A percentile compares a stretch with the other conserved stretches of the same genome.
These are phyloP conservation scores for Antennarius striatus DNA, from an alignment of 2,113 vertebrate species.

Conservation along the genomic window DNA sequence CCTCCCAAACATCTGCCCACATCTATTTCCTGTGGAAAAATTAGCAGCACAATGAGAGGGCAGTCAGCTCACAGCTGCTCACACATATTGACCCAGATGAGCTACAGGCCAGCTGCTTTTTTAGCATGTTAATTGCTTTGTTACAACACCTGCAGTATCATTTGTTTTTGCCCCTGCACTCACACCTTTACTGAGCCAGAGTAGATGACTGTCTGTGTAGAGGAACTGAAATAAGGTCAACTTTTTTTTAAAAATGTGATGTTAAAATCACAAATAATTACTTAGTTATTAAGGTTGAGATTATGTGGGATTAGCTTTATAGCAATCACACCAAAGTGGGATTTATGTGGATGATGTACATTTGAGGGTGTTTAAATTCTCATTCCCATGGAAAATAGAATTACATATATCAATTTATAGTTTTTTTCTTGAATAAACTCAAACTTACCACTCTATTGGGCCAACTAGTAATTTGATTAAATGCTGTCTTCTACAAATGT, in stretches of 20 bases:
- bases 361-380: no score
- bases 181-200: constrained; percentile 44
- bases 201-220: no score
- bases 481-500: constrained; percentile 45
- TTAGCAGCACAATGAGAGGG: constrained; percentile 86
- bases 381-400: no score
- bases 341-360: no score
- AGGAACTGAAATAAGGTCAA: no score
- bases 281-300: no score
- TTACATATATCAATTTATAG: no score
- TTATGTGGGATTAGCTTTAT: no score
- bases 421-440: no score
- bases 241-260: no score
- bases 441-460: no score
- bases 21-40: constrained; percentile 87
- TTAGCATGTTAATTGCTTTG: constrained; percentile 68
- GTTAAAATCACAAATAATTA: not conserved
- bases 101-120: constrained; percentile 41
- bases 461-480: constrained; percentile 32
- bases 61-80: constrained; percentile 69
- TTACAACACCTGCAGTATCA: constrained; percentile 73
- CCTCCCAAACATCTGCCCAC: constrained; percentile 86
- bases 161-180: constrained; percentile 66
- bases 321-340: no score
- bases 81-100: constrained; percentile 73